Base-by-base conservation (phyloP, 2,113 vertebrate species). In the Salvelinus namaycush region DNA sequence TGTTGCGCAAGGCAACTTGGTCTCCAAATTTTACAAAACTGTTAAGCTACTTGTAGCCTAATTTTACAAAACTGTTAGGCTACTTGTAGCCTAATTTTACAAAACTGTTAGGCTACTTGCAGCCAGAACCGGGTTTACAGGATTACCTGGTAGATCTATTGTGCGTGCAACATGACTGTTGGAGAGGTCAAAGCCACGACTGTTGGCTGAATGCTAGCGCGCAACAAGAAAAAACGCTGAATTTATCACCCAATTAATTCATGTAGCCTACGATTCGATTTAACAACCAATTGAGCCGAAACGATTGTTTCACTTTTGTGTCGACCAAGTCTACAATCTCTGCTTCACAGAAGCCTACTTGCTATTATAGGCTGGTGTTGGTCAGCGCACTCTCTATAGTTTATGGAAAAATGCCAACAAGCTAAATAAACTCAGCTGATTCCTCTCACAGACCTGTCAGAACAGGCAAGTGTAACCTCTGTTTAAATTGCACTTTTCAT, bases 111-210 rank as follows among this genome's bases (percentile, higher is more conserved):
- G 0, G 9, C 39, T 44, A 18, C 9, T 11, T 34, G 18, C 31
- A 27, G 29, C 31, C 67, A 68, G 31, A 27, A 62, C 67, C 31
- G 14, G 14, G 14, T 20, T 18, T 18, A 34, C 29, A 31, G 16
- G 14, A 68, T 34, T 44, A n/a, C 26, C 26, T 67, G 27, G 14
- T 18, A 34, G 31, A 68, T 68, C 67, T 44, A 68, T 67, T 27
- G 70, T 68, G n/a, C 22, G 49, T 18, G 27, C 65, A 73, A 72
- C 73, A 70, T 81, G 73, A 76, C 77, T 71, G 72, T 76, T 67
- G 76, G n/a, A 7, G 69, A 76, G 75, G 87, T 87, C 72, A 87
- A 79, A 84, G 82, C 76, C 78, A 86, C 73, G 69, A 31, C 69
- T 57, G 69, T 29, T 49, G 18, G 67, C 67, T 39, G 26, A 12